Percentiles rank a stretch among this genome's conserved stretches.
These are phyloP conservation scores for Chamaea fasciata DNA, from an alignment of 2,113 vertebrate genomes.

Conservation along the genomic window DNA sequence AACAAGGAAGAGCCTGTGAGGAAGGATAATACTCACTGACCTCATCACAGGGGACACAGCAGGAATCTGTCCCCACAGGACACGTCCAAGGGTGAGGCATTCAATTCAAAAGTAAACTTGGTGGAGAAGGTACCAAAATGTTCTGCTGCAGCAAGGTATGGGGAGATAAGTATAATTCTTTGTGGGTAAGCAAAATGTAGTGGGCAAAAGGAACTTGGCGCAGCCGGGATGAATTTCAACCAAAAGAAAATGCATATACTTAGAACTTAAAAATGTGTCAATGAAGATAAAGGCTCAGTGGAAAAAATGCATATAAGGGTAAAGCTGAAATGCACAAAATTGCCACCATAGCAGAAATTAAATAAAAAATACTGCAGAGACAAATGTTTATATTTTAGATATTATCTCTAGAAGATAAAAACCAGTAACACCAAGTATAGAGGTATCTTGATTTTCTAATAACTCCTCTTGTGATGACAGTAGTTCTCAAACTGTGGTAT, in stretches of 20 bases:
- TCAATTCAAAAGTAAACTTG: not conserved
- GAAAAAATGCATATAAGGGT: not conserved
- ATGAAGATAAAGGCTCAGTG: not conserved
- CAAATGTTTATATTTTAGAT: not conserved
- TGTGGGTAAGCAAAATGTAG: not conserved
- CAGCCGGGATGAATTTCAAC: not conserved
- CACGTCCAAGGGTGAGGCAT: not conserved
- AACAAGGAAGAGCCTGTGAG: not conserved
- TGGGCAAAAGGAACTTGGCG: not conserved
- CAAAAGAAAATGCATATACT: not conserved
- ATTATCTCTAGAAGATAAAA: not conserved
- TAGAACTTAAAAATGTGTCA: not conserved
- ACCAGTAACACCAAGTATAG: not conserved
- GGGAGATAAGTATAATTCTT: not conserved
- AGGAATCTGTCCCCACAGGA: not conserved
- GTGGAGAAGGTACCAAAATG: not conserved
- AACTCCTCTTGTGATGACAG: not conserved
- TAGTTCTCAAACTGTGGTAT: not conserved
- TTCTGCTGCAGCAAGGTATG: not conserved
- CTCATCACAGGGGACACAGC: not conserved
- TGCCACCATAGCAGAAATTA: not conserved
- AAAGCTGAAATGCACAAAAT: not conserved
- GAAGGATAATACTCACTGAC: not conserved
- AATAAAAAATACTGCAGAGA: not conserved
- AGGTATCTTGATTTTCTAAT: not conserved